These are phyloP conservation scores for Portevinia maculata DNA, from an alignment of 2,888 invertebrate genomes.

Conservation along the genomic window DNA sequence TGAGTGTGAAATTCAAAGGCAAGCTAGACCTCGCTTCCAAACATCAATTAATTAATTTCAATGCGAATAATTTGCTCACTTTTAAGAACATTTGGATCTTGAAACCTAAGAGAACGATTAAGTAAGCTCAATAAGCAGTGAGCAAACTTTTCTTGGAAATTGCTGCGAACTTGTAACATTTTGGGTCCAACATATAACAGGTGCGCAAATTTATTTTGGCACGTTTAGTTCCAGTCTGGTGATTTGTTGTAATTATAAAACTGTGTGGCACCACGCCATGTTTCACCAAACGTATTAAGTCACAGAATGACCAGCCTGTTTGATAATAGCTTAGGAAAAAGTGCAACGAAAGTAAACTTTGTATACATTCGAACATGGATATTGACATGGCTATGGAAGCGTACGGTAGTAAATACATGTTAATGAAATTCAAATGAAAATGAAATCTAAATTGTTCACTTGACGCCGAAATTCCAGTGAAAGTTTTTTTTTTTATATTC, in stretches of 20 bases:
- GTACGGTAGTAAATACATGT: neutral
- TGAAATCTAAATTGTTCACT: conserved; percentile 42
- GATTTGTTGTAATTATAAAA: neutral
- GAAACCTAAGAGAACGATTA: no score
- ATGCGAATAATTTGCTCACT: neutral
- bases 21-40: neutral
- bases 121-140: no score
- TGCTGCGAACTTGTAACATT: neutral
- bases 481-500: neutral
- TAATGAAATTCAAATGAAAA: conserved; percentile 17
- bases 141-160: neutral
- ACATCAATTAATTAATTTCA: neutral
- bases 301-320: neutral
- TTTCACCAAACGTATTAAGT: neutral
- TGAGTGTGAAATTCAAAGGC: neutral
- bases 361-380: neutral
- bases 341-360: neutral
- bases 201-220: neutral
- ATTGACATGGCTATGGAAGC: conserved; percentile 1
- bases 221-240: neutral
- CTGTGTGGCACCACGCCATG: neutral
- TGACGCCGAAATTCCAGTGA: conserved; percentile 1
- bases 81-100: no score
- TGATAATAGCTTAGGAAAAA: neutral
- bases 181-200: neutral